Conservation (phyloP, 1,140 invertebrate genomes). For the Sminthurinus signatus region DNA sequence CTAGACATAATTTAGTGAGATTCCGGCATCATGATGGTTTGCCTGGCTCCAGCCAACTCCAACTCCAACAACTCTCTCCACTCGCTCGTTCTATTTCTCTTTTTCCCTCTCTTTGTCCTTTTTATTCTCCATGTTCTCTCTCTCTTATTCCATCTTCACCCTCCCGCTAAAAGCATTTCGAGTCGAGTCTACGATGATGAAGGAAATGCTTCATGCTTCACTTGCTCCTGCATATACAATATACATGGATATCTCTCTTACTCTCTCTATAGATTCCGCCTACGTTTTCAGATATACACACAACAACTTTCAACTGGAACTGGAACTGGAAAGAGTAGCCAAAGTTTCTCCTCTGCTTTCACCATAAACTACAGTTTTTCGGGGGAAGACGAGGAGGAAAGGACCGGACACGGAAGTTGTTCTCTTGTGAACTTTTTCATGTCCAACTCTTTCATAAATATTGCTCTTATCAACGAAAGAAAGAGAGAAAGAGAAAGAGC, state of each 20-base stretch:
- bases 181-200: constrained; percentile 30
- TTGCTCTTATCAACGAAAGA: constrained; percentile 15
- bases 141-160: no score
- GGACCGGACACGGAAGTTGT: constrained; percentile 38
- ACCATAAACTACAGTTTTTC: neutral
- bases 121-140: no score
- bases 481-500: neutral
- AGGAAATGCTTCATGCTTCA: constrained; percentile 32
- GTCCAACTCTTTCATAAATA: constrained; percentile 26
- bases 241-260: neutral
- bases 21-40: constrained; percentile 24
- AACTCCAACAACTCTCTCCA: no score
- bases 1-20: constrained; percentile 37
- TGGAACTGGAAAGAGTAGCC: neutral
- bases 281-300: neutral
- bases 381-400: neutral
- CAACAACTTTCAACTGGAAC: no score
- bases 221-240: constrained; percentile 11
- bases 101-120: neutral
- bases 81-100: neutral
- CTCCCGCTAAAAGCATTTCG: constrained; percentile 26
- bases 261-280: neutral
- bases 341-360: constrained; percentile 11
- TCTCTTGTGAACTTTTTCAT: constrained; percentile 37
- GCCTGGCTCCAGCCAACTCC: neutral